phyloP scores from a whole-genome alignment of 2,888 invertebrate species.

The Crossocerus cetratus region DNA sequence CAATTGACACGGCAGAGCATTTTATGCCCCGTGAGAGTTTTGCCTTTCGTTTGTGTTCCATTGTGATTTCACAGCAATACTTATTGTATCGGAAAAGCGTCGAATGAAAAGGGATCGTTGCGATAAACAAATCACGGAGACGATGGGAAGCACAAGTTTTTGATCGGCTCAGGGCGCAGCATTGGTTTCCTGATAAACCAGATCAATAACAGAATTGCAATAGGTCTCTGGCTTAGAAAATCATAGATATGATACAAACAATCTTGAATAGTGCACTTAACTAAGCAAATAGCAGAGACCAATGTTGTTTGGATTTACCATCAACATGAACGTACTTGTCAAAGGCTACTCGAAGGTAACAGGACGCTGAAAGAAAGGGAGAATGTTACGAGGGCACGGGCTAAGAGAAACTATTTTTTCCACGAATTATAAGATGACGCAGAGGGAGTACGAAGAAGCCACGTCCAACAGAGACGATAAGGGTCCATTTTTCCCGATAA shows the following conservation, averaged over 20 bases:
- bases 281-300: not conserved
- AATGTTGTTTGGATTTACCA: conserved; percentile 37
- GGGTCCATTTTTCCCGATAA: conserved; percentile 65
- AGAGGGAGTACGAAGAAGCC: conserved; percentile 19
- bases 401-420: conserved; percentile 50
- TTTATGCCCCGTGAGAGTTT: not conserved
- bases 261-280: no score
- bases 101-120: not conserved
- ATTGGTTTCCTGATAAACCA: not conserved
- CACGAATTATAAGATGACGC: conserved; percentile 17
- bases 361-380: conserved; percentile 17
- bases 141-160: not conserved
- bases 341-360: conserved; percentile 33
- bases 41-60: not conserved
- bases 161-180: not conserved
- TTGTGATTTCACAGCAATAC: conserved; percentile 3
- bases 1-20: no score
- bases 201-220: no score
- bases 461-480: conserved; percentile 45
- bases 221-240: no score
- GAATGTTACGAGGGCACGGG: conserved; percentile 21
- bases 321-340: conserved; percentile 70
- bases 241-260: no score
- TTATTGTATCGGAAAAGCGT: not conserved
- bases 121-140: not conserved